phyloP scores from a whole-genome alignment of 2,797 vertebrate species.

The Mus minutoides region DNA sequence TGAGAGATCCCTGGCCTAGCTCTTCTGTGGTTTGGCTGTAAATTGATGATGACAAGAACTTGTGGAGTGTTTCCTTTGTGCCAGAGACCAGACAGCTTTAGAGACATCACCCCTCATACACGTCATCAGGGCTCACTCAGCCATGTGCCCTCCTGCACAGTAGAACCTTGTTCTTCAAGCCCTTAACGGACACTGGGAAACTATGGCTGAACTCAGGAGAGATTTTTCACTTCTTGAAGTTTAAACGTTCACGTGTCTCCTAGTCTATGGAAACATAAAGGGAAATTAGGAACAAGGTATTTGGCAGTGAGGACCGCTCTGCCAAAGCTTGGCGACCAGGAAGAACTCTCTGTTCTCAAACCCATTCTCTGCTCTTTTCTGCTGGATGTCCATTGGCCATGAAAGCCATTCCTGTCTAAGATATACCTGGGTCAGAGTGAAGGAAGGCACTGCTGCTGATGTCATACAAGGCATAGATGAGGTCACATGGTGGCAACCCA shows the following conservation, averaged over 20 bases:
- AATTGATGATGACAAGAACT: background rate
- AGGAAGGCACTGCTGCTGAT: background rate
- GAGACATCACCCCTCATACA: background rate
- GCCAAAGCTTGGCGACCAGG: background rate
- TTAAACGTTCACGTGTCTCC: background rate
- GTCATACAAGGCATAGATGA: accelerated
- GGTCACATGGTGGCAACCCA: background rate
- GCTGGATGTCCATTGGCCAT: background rate
- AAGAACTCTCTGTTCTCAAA: background rate
- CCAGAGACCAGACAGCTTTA: background rate
- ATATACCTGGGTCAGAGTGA: background rate
- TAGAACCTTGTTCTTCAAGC: background rate
- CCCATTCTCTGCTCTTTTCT: background rate
- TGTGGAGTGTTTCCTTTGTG: background rate
- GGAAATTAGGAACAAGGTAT: background rate
- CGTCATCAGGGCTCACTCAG: background rate
- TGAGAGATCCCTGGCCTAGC: background rate
- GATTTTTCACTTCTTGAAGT: background rate
- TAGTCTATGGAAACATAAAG: conserved; percentile 27
- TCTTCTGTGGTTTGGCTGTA: conserved; percentile 10
- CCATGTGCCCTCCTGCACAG: background rate
- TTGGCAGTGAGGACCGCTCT: background rate
- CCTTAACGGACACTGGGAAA: background rate
- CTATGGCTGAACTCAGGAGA: background rate
- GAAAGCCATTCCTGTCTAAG: background rate